phyloP scores from a whole-genome alignment of 2,797 vertebrate genomes.

The Yasuhikotakia modesta region DNA sequence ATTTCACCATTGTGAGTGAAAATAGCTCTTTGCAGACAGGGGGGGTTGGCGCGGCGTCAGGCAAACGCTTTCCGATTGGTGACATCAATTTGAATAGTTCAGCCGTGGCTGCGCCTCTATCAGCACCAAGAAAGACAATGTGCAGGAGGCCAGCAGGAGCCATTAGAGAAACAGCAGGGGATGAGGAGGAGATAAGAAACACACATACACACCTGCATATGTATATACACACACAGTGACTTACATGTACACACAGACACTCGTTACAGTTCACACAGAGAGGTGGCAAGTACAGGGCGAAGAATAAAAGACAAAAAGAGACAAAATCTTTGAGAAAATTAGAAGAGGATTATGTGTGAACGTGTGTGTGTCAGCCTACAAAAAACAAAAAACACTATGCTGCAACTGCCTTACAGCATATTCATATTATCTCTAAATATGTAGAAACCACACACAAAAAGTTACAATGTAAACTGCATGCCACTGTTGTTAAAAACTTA shows the following conservation, averaged over 20 bases:
- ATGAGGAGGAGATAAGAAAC: constrained; percentile 55
- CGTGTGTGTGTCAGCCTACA: neutral
- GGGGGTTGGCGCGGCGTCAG: constrained; percentile 40
- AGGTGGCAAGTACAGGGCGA: constrained; percentile 61
- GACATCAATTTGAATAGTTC: constrained; percentile 86
- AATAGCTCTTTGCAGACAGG: constrained; percentile 55
- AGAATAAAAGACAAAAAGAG: constrained; percentile 27
- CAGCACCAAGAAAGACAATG: constrained; percentile 63
- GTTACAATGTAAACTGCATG: neutral
- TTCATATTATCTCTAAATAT: neutral
- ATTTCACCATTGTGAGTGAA: constrained; percentile 71
- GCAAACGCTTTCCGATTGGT: constrained; percentile 66
- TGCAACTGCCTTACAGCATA: neutral
- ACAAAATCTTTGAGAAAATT: constrained; percentile 10
- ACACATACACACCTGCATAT: constrained; percentile 12
- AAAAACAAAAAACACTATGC: neutral
- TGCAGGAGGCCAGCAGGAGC: constrained; percentile 57
- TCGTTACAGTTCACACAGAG: constrained; percentile 38
- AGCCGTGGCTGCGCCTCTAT: constrained; percentile 61
- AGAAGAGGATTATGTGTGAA: neutral
- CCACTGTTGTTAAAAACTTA: neutral
- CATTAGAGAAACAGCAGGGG: constrained; percentile 60
- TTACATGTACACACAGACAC: constrained; percentile 28
- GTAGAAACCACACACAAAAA: neutral
- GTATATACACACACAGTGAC: constrained; percentile 7